Conservation (phyloP, 2,113 vertebrate genomes). For the Oncorhynchus keta region DNA sequence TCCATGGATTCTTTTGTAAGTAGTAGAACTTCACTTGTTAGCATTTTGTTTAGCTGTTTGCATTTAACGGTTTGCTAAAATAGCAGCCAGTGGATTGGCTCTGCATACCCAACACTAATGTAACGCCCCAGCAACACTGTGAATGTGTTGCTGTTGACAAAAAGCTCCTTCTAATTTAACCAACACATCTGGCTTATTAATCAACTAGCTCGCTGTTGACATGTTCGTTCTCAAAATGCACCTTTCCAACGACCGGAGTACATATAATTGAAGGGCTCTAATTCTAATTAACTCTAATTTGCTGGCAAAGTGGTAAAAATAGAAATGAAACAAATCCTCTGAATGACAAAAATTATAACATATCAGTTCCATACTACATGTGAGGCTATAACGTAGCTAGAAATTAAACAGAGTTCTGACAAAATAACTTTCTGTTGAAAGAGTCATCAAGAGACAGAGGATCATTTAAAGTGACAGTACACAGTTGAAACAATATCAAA, state of each 20-base stretch:
- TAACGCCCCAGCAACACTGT: conserved; percentile 23
- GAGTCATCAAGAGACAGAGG: too few species aligned
- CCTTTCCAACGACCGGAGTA: neutral
- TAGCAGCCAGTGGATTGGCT: conserved; percentile 15
- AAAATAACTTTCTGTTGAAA: too few species aligned
- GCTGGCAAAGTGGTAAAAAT: neutral
- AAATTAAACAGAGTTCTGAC: too few species aligned
- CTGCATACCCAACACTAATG: conserved; percentile 16
- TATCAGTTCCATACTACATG: too few species aligned
- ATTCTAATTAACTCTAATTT: neutral
- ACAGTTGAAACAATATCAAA: too few species aligned
- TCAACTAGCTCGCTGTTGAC: conserved; percentile 18
- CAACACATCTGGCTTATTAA: conserved; percentile 32
- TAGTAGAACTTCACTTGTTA: conserved; percentile 13
- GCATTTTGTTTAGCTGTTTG: conserved; percentile 8
- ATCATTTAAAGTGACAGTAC: too few species aligned
- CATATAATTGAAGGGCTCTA: neutral
- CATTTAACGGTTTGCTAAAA: conserved; percentile 29
- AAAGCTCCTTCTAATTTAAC: conserved; percentile 1
- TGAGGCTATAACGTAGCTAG: too few species aligned
- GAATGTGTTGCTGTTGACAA: conserved; percentile 14
- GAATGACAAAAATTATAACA: too few species aligned
- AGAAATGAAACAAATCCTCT: neutral
- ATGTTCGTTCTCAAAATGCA: conserved; percentile 8
- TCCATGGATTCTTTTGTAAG: conserved; percentile 1